These are phyloP conservation scores for Brachionus koreanus DNA, from an alignment of 1,140 invertebrate species.

Conservation along the genomic window DNA sequence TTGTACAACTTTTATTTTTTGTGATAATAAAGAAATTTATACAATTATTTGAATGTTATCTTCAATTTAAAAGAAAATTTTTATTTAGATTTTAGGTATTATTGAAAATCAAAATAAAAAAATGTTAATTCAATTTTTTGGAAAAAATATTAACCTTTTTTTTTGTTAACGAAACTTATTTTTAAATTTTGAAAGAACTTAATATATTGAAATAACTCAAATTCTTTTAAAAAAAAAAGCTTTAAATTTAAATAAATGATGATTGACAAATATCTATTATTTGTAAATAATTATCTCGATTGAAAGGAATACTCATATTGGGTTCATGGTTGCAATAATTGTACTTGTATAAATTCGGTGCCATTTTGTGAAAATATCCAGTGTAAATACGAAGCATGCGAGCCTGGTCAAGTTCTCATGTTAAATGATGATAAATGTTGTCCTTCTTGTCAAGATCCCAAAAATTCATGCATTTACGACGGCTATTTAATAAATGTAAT, in stretches of 20 bases:
- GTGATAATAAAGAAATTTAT: too few relatives aligned
- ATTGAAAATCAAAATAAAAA: too few relatives aligned
- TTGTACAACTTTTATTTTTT: too few relatives aligned
- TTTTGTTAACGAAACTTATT: too few relatives aligned
- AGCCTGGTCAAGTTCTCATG: conserved; percentile 1
- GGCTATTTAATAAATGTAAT: conserved; percentile 24
- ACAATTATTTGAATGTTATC: too few relatives aligned
- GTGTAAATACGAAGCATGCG: conserved; percentile 36
- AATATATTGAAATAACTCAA: too few relatives aligned
- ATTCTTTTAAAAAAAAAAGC: not conserved
- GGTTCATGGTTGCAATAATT: conserved; percentile 16
- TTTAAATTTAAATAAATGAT: not conserved
- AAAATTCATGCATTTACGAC: conserved; percentile 12
- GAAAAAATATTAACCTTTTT: too few relatives aligned
- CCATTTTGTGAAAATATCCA: conserved; percentile 39
- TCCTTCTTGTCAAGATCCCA: conserved; percentile 13
- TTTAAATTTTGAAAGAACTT: too few relatives aligned
- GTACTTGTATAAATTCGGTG: conserved; percentile 36
- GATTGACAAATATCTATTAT: too few relatives aligned
- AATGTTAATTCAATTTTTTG: too few relatives aligned
- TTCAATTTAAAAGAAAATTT: not conserved
- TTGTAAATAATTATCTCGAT: too few relatives aligned
- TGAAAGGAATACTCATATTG: conserved; percentile 39
- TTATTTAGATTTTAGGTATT: too few relatives aligned
- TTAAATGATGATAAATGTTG: conserved; percentile 12